Evolutionary conservation across 2,113 vertebrate genomes (phyloP).

Genomic region (Lathamus discolor): DNA sequence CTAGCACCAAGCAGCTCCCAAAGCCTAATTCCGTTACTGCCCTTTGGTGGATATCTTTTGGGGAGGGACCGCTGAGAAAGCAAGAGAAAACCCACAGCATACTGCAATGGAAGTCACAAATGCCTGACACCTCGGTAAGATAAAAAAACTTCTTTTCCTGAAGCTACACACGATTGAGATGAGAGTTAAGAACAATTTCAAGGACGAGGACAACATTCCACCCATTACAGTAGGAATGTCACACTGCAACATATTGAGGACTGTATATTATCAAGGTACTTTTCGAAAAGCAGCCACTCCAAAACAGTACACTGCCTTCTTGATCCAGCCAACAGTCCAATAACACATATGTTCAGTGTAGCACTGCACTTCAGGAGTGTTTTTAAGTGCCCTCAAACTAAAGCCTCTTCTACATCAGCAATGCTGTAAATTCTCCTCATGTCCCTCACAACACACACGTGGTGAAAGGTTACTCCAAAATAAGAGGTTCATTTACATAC

Average conservation of each 20-base stretch:
- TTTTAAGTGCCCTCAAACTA: background rate
- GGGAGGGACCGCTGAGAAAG: background rate
- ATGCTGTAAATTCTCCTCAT: background rate
- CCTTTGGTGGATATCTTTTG: background rate
- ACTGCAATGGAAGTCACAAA: background rate
- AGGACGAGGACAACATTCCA: background rate
- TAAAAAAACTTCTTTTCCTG: background rate
- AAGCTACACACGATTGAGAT: background rate
- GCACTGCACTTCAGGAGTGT: background rate
- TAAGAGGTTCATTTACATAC: background rate
- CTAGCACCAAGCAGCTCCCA: conserved; percentile 33
- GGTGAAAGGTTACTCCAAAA: background rate
- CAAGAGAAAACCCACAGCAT: background rate
- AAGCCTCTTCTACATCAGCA: background rate
- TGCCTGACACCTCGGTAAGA: background rate
- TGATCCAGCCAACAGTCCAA: background rate
- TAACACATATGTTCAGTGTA: background rate
- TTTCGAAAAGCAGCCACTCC: background rate
- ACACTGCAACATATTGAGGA: background rate
- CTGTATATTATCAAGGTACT: background rate
- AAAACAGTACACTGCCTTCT: background rate
- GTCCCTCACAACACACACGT: background rate
- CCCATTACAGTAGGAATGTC: background rate
- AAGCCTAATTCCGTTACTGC: background rate
- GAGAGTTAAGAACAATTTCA: background rate